These are phyloP conservation scores for Hetaerina titia DNA, from an alignment of 2,888 invertebrate genomes.

Conservation along the genomic window DNA sequence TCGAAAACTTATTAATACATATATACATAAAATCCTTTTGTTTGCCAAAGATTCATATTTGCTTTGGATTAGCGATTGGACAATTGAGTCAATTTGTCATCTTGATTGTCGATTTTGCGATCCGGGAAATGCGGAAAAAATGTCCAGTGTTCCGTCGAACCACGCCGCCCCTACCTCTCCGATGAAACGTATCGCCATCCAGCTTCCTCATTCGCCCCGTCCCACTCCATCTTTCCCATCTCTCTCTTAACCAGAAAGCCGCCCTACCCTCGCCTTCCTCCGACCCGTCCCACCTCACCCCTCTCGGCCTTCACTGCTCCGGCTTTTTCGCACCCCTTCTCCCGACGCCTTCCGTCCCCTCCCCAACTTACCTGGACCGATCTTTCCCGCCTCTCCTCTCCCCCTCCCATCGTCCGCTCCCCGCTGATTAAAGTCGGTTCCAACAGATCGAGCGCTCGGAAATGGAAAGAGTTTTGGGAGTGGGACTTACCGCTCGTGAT, in stretches of 20 bases:
- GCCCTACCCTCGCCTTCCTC: no score
- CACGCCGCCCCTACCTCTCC: neutral
- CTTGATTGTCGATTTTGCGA: conserved; percentile 50
- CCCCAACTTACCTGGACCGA: neutral
- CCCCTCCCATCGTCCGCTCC: neutral
- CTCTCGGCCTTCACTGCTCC: neutral
- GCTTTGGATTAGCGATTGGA: conserved; percentile 63
- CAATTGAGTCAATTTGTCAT: conserved; percentile 62
- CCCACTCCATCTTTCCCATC: neutral
- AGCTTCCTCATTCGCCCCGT: neutral
- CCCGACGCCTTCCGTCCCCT: neutral
- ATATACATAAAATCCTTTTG: neutral
- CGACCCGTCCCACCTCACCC: neutral
- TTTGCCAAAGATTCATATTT: conserved; percentile 53
- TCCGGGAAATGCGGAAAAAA: conserved; percentile 53
- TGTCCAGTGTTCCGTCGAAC: neutral
- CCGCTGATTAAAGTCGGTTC: conserved; percentile 50
- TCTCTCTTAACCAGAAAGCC: neutral
- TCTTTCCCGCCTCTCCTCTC: no score
- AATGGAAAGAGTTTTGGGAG: conserved; percentile 50
- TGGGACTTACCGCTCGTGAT: conserved; percentile 40
- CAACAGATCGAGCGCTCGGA: neutral
- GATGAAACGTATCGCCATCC: neutral
- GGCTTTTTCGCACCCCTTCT: neutral
- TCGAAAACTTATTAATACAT: conserved; percentile 46